These are phyloP conservation scores for Sphyrna mokarran DNA, from an alignment of 2,113 vertebrate species.

Conservation along the genomic window DNA sequence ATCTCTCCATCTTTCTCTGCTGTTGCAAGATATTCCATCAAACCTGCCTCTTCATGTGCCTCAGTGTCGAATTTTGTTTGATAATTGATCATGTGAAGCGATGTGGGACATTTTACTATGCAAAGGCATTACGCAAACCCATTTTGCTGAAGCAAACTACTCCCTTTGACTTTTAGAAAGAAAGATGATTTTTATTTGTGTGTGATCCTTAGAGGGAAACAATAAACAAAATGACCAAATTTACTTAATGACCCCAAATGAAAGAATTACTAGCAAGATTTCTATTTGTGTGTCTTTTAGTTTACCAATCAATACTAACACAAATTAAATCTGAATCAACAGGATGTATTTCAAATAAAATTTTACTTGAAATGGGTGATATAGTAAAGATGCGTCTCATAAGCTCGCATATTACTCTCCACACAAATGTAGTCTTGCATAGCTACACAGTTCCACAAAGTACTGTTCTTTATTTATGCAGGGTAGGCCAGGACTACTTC, in stretches of 20 bases:
- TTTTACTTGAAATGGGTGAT: not conserved
- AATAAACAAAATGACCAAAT: not conserved
- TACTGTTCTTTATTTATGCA: not conserved
- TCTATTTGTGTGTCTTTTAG: not conserved
- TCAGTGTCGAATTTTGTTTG: not conserved
- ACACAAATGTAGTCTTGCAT: not conserved
- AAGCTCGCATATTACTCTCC: not conserved
- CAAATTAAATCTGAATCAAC: not conserved
- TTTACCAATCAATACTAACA: no score
- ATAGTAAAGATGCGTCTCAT: not conserved
- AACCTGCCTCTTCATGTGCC: not conserved
- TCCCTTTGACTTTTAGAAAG: not conserved
- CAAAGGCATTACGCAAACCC: not conserved
- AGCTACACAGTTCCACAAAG: not conserved
- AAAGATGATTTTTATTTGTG: not conserved
- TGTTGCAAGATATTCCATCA: not conserved
- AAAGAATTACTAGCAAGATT: not conserved
- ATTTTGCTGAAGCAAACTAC: not conserved
- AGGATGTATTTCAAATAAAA: not conserved
- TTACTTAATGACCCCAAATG: not conserved
- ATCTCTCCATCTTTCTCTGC: no score
- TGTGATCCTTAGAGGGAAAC: not conserved
- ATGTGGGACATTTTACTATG: not conserved
- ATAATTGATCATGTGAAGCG: not conserved
- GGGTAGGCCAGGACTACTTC: not conserved